Evolutionary conservation across 2,797 vertebrate species (phyloP), one percentile per base, ranked within the genome.

Genomic region (Cossypha heuglini): DNA sequence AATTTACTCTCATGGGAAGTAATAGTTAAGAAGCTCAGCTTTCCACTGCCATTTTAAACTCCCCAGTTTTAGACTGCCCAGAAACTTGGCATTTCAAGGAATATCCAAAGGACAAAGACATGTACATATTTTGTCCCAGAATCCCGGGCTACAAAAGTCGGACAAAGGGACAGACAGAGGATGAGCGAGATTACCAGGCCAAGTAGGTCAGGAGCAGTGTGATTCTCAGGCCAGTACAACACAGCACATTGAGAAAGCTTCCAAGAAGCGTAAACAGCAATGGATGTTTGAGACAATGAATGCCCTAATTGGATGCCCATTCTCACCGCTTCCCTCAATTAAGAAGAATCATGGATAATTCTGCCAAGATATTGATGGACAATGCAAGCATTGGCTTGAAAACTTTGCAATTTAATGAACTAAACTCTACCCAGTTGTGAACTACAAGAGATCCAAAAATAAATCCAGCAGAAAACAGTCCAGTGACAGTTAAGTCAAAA

Each of bases 191-290:
- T 94, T 93, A 95, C 35, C 73, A 94, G 85, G 91, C 94, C 96
- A 96, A 95, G 91, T 96, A 96, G 95, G 94, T 96, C 95, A 95
- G 95, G 72, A 96, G 57, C 89, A 96, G 85, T 93, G 86, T 91
- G 76, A 94, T 97, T 96, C 95, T 96, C 95, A 97, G 94, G 92
- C 88, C 91, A 95, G 90, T 62, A 97, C 96, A 97, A 97, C 96
- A 94, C 93, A 90, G 90, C 79, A 97, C 92, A 95, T 92, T 97
- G 95, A 97, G 93, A 93, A 97, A 95, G 96, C 93, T 91, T 96
- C 91, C 91, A 95, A 94, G 93, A 97, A 94, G 95, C 88, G 51
- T 95, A 96, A 96, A 96, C 88, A 95, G 93, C 59, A 96, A 94
- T 95, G 93, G 88, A 96, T 86, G 93, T 93, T 95, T 94, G 93